Evolutionary conservation across 2,797 vertebrate genomes (phyloP), one percentile per base, ranked within the genome.

Genomic region (Lepidocolaptes lacrymiger): DNA sequence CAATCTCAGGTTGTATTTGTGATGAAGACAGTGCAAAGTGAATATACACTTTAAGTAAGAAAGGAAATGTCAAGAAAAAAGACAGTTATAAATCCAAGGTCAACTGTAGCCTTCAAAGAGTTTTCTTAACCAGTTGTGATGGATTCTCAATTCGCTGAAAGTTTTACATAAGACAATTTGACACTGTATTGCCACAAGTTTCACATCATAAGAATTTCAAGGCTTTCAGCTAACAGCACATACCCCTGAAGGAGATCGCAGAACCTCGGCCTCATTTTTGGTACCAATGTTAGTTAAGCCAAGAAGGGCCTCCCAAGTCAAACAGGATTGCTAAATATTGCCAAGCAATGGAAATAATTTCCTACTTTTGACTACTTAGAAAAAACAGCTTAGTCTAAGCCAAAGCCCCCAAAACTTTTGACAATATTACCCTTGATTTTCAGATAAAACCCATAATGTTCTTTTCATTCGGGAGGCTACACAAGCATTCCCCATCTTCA

Each of bases 111-210:
- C 78, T 92, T 95, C 81, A 94, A 93, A 96, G 90, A 92, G 79
- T 94, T 95, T 96, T 90, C 96, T 97, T 97, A 97, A 98, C 96
- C 93, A 97, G 97, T 92, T 97, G 63, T 84, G 86, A 96, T 73
- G 69, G 88, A 89, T 96, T 94, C 63, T n/a, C 55, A 79, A 78
- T 91, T 88, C 91, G 73, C 85, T 94, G 59, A 68, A 97, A 97
- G 95, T 95, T 96, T 96, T 96, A 93, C n/a, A 6, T 81, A 82
- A 94, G 78, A 36, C 73, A 93, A 56, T 30, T 95, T 94, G 85
- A 96, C 91, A 88, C 17, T 56, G 39, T 20, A 78, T 76, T 92
- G 74, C 61, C 81, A 81, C 39, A 58, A 59, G 24, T 89, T 95
- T 82, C 72, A 76, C 32, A 68, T 71, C 63, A 89, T 36, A 94